These are phyloP conservation scores for Sciurus niger DNA, from an alignment of 2,113 vertebrate species.

Conservation along the genomic window DNA sequence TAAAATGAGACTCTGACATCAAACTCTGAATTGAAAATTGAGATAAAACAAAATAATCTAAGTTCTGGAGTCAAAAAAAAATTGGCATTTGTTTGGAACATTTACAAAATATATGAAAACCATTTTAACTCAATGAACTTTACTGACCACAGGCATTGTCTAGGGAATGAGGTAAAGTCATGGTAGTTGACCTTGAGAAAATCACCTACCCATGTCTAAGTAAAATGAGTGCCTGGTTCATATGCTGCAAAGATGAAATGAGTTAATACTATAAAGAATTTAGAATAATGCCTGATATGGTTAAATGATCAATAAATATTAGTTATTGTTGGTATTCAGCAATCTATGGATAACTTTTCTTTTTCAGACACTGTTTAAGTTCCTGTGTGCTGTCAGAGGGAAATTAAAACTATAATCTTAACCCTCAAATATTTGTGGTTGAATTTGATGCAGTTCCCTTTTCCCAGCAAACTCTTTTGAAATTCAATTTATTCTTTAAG, in stretches of 20 bases:
- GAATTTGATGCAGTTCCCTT: background rate
- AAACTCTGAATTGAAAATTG: conserved; percentile 26
- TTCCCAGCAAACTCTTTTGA: background rate
- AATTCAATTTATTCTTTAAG: conserved; percentile 31
- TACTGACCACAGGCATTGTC: background rate
- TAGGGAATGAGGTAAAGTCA: background rate
- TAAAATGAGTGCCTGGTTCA: background rate
- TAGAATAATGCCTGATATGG: background rate
- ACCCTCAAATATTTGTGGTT: background rate
- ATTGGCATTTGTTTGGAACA: background rate
- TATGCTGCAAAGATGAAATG: background rate
- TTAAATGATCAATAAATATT: conserved; percentile 18
- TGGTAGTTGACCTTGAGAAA: background rate
- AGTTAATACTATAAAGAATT: background rate
- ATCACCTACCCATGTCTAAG: too few relatives aligned
- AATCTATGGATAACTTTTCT: background rate
- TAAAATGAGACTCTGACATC: background rate
- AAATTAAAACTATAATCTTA: conserved; percentile 1
- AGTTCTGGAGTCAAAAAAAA: background rate
- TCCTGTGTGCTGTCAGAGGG: background rate
- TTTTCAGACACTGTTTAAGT: background rate
- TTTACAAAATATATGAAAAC: background rate
- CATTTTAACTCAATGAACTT: background rate
- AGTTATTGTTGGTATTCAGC: background rate
- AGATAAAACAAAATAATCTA: conserved; percentile 29